phyloP scores from a whole-genome alignment of 2,888 invertebrate genomes.

The Andrena camellia region DNA sequence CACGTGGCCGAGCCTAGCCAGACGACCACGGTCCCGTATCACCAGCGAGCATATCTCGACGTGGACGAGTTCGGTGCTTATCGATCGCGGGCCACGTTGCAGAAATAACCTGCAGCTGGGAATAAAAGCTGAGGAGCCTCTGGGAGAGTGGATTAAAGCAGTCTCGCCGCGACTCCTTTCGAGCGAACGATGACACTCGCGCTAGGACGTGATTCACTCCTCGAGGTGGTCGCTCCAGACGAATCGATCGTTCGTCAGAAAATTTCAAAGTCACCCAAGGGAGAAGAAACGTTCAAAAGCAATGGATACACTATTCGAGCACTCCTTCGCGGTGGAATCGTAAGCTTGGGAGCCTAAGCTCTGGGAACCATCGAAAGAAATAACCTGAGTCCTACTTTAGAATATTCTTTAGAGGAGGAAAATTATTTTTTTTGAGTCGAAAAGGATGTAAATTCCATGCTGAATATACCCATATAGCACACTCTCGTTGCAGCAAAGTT shows the following conservation, averaged over 20 bases:
- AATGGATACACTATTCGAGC: no score
- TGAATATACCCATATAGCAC: no score
- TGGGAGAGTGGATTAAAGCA: constrained; percentile 28
- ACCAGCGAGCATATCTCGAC: constrained; percentile 23
- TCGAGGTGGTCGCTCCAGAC: background rate
- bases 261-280: background rate
- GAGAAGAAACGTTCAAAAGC: no score
- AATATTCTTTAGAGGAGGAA: no score
- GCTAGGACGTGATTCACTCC: constrained; percentile 1
- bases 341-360: no score
- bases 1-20: constrained; percentile 34
- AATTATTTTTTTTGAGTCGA: no score
- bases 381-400: no score
- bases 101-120: constrained; percentile 69
- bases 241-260: background rate
- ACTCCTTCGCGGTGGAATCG: no score
- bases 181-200: constrained; percentile 10
- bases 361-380: no score
- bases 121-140: constrained; percentile 43
- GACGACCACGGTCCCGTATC: constrained; percentile 54
- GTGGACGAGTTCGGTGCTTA: constrained; percentile 64
- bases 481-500: no score
- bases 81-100: constrained; percentile 67
- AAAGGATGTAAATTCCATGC: no score
- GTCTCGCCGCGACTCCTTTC: constrained; percentile 7